These are phyloP conservation scores for Myripristis jacobus DNA, from an alignment of 2,797 vertebrate genomes.

Conservation along the genomic window DNA sequence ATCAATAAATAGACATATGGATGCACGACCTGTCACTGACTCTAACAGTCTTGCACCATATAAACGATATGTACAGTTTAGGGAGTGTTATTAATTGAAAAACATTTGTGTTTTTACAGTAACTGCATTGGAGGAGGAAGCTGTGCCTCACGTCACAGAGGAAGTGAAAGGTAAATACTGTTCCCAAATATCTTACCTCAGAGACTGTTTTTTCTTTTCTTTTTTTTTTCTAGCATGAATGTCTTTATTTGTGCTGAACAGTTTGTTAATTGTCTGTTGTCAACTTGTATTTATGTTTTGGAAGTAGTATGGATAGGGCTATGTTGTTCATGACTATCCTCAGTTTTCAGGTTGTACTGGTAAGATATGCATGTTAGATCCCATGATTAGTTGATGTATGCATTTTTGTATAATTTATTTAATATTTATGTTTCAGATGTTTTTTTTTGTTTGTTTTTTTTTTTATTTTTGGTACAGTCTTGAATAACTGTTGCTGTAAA, in stretches of 20 bases:
- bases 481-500: background rate
- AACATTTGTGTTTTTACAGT: constrained; percentile 83
- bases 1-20: too few species aligned
- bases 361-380: background rate
- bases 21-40: constrained; percentile 69
- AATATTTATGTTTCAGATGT: background rate
- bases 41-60: constrained; percentile 60
- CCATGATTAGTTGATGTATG: background rate
- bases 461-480: background rate
- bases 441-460: background rate
- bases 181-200: constrained; percentile 50
- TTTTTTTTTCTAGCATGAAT: background rate
- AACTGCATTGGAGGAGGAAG: constrained; percentile 80
- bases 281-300: background rate
- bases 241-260: constrained; percentile 61
- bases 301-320: background rate
- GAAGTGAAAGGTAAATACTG: constrained; percentile 91
- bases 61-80: constrained; percentile 11
- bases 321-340: too few species aligned
- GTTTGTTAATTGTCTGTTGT: background rate
- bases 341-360: background rate
- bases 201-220: background rate
- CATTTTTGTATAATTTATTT: background rate
- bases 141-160: constrained; percentile 75
- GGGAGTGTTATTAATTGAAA: constrained; percentile 27